Evolutionary conservation across 37 sponge, comb jelly and placozoan genomes (phyloP).

Genomic region (Haliclona indistincta): DNA sequence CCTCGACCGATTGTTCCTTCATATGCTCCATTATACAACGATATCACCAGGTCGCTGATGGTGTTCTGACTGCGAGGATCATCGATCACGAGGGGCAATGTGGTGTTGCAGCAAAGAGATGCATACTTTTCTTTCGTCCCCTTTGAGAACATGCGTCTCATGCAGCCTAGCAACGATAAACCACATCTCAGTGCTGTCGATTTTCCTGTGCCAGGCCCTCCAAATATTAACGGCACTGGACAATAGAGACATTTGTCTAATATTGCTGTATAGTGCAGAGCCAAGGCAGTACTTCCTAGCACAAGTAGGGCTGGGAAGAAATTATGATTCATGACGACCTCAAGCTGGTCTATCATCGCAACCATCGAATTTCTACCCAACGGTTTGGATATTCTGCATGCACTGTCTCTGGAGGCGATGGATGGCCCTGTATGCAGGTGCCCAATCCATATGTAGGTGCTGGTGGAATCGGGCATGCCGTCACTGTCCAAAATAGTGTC

Average conservation of each 20-base stretch:
- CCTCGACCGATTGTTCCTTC: not conserved
- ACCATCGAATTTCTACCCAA: not conserved
- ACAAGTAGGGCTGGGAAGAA: not conserved
- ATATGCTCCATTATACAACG: not conserved
- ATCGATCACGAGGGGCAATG: not conserved
- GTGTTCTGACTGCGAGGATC: not conserved
- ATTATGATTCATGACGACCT: conserved; percentile 15
- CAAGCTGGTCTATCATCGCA: not conserved
- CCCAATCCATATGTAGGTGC: too few relatives aligned
- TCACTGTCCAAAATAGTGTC: too few relatives aligned
- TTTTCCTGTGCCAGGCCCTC: conserved; percentile 17
- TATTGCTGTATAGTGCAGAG: conserved; percentile 12
- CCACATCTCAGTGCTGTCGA: conserved; percentile 16
- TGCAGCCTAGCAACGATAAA: not conserved
- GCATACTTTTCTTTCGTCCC: not conserved
- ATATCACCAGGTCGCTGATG: not conserved
- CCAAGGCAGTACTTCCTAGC: not conserved
- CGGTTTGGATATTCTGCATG: too few relatives aligned
- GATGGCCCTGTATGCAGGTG: too few relatives aligned
- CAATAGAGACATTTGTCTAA: conserved; percentile 3
- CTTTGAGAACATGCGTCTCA: too few relatives aligned
- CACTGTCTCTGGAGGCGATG: too few relatives aligned
- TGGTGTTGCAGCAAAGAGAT: not conserved
- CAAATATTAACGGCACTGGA: conserved; percentile 3
- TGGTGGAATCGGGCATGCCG: too few relatives aligned